Conservation (phyloP, 2,797 vertebrate genomes). For the Gambelia wislizenii region DNA sequence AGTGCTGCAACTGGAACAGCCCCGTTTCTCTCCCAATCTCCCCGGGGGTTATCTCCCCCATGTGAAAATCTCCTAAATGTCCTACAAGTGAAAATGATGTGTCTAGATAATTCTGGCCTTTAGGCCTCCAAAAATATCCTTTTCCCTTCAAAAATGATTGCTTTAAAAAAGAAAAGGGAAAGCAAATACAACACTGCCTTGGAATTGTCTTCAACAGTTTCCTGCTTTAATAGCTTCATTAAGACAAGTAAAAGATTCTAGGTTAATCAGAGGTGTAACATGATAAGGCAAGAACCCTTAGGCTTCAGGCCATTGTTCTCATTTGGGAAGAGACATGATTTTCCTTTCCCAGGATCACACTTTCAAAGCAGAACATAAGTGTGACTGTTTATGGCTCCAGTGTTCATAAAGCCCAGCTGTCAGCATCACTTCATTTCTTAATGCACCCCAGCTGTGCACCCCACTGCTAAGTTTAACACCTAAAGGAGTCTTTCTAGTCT, state of each 20-base stretch:
- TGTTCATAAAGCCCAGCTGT: constrained; percentile 6
- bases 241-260: constrained; percentile 46
- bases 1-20: no score
- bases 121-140: background rate
- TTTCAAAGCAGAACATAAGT: constrained; percentile 6
- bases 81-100: background rate
- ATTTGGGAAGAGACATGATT: constrained; percentile 21
- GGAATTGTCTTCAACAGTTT: background rate
- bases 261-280: constrained; percentile 2
- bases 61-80: no score
- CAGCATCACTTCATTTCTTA: background rate
- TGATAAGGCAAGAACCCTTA: constrained; percentile 3
- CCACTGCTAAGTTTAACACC: background rate
- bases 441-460: background rate
- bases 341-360: constrained; percentile 11
- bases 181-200: background rate
- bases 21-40: no score
- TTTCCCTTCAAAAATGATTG: background rate
- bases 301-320: constrained; percentile 15
- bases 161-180: constrained; percentile 24
- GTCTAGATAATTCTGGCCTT: background rate
- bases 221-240: constrained; percentile 44
- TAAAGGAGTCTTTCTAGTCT: background rate
- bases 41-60: no score
- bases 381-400: background rate